These are phyloP conservation scores for Mobula birostris DNA, from an alignment of 2,113 vertebrate species.

Conservation along the genomic window DNA sequence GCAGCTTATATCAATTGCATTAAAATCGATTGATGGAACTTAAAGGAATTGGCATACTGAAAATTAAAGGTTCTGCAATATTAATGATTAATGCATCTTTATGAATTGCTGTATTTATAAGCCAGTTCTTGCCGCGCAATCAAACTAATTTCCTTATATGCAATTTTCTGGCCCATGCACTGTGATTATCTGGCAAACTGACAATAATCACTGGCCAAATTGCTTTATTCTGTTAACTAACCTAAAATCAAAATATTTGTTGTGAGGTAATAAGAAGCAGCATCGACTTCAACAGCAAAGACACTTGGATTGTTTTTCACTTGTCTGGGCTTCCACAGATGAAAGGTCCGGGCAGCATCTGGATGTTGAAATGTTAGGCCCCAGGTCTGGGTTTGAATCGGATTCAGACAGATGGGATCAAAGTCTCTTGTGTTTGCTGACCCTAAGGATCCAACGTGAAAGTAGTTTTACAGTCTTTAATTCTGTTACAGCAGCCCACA, in stretches of 20 bases:
- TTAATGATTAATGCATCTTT: background rate
- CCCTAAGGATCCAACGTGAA: background rate
- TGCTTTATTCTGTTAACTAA: background rate
- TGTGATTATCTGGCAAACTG: background rate
- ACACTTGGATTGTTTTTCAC: background rate
- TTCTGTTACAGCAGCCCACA: background rate
- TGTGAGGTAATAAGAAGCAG: background rate
- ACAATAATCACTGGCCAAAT: background rate
- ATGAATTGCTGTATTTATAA: background rate
- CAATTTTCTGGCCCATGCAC: background rate
- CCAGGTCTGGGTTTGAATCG: no score
- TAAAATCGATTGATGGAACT: constrained; percentile 29
- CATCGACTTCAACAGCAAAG: background rate
- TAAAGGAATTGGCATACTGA: background rate
- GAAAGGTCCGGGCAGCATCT: background rate
- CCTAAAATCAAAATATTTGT: background rate
- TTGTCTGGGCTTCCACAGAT: background rate
- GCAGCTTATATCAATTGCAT: constrained; percentile 31
- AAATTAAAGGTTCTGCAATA: constrained; percentile 18
- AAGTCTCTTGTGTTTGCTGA: background rate
- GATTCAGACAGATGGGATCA: no score
- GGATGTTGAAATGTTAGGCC: background rate
- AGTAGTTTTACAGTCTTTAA: background rate
- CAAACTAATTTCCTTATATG: background rate
- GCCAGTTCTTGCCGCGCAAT: background rate